Conservation (phyloP, 2,797 vertebrate genomes). For the Micromesistius poutassou region DNA sequence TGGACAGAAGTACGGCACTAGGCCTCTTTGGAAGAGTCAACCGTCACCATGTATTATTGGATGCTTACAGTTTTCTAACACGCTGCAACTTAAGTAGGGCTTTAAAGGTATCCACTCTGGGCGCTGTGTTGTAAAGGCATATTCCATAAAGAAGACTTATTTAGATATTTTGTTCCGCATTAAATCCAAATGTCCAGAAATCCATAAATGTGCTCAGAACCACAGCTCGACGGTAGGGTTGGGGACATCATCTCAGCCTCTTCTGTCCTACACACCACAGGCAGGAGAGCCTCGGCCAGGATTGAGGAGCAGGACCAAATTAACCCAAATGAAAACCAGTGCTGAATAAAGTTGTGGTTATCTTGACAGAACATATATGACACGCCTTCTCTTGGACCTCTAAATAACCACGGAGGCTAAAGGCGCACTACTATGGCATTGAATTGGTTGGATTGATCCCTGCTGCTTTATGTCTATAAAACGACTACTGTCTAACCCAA, state of each 20-base stretch:
- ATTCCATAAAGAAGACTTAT: not conserved
- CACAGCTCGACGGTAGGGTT: not conserved
- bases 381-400: no score
- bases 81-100: not conserved
- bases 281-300: not conserved
- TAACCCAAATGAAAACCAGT: no score
- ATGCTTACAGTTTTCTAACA: not conserved
- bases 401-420: no score
- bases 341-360: no score
- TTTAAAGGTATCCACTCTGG: not conserved
- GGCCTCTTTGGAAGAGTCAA: slow-evolving; percentile 23
- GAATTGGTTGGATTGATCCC: not conserved
- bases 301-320: not conserved
- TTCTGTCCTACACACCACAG: not conserved
- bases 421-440: not conserved
- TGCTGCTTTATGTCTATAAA: not conserved
- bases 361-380: no score
- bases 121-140: not conserved
- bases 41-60: slow-evolving; percentile 39
- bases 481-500: not conserved
- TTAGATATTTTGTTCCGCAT: not conserved
- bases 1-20: not conserved
- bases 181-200: not conserved
- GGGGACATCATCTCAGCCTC: not conserved
- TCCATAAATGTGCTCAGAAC: not conserved